A percentile compares a stretch with the other conserved stretches of the same genome.
These are phyloP conservation scores for Himalopsyche phryganea DNA, from an alignment of 1,140 invertebrate genomes.

Conservation along the genomic window DNA sequence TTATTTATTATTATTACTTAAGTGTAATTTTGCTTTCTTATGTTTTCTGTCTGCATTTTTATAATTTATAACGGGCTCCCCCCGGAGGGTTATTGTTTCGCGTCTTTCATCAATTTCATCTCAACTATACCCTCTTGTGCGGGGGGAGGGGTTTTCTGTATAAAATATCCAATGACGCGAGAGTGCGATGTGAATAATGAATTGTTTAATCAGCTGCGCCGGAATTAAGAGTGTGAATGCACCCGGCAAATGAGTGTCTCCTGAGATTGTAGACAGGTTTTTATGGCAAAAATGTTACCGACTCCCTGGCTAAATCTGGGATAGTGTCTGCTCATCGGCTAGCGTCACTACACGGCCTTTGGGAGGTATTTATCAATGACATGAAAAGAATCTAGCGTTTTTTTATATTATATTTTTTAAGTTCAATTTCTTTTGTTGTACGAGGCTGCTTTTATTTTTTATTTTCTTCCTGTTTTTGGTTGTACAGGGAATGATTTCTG, in stretches of 20 bases:
- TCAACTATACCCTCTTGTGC: too few species aligned
- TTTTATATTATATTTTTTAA: conserved; percentile 1
- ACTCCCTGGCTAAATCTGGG: background rate
- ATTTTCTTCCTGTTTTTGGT: background rate
- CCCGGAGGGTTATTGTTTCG: too few species aligned
- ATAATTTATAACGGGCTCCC: too few species aligned
- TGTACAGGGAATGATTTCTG: conserved; percentile 4
- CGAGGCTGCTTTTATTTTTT: background rate
- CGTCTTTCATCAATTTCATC: too few species aligned
- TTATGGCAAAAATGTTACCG: background rate
- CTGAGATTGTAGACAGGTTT: background rate
- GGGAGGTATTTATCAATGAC: conserved; percentile 25
- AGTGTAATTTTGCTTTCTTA: too few species aligned
- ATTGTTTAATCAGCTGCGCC: too few species aligned
- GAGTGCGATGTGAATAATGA: too few species aligned
- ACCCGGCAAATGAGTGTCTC: background rate
- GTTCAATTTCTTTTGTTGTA: background rate
- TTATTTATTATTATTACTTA: too few species aligned
- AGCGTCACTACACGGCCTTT: conserved; percentile 3
- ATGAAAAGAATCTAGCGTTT: conserved; percentile 23
- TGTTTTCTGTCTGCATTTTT: too few species aligned
- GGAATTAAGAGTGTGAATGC: background rate
- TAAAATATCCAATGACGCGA: too few species aligned
- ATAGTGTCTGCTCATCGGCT: background rate
- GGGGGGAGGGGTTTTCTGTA: too few species aligned